phyloP scores from a whole-genome alignment of 2,113 vertebrate species.

The Grantiella picta region DNA sequence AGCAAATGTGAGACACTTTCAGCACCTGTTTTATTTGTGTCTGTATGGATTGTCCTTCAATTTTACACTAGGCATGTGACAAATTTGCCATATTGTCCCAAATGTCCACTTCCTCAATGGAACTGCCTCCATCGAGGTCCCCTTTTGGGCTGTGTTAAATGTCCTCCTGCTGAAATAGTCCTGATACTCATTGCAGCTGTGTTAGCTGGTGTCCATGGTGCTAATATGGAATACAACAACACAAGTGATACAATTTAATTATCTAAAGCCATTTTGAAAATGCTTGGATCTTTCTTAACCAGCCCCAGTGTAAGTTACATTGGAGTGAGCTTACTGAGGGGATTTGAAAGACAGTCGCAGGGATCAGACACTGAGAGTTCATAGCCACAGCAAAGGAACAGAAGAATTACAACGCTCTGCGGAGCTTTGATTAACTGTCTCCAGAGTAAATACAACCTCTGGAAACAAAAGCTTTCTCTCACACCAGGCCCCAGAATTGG shows the following conservation, averaged over 20 bases:
- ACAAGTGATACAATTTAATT: conserved; percentile 3
- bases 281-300: background rate
- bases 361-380: conserved; percentile 46
- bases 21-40: background rate
- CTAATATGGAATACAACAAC: background rate
- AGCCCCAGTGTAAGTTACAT: background rate
- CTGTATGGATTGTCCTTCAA: background rate
- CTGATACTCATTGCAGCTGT: background rate
- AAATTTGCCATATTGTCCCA: background rate
- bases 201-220: conserved; percentile 36
- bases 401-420: conserved; percentile 54
- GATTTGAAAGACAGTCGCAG: conserved; percentile 1
- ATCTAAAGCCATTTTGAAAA: conserved; percentile 25
- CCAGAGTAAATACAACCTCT: conserved; percentile 64
- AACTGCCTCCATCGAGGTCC: background rate
- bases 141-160: background rate
- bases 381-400: background rate
- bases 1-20: background rate
- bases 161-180: background rate
- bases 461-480: conserved; percentile 66
- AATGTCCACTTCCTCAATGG: background rate
- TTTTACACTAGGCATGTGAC: background rate
- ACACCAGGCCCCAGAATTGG: conserved; percentile 62
- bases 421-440: conserved; percentile 65
- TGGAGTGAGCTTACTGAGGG: conserved; percentile 1